Percentiles rank a stretch among this genome's conserved stretches.
Conservation (phyloP, 2,888 invertebrate genomes). For the Athalia circularis region DNA sequence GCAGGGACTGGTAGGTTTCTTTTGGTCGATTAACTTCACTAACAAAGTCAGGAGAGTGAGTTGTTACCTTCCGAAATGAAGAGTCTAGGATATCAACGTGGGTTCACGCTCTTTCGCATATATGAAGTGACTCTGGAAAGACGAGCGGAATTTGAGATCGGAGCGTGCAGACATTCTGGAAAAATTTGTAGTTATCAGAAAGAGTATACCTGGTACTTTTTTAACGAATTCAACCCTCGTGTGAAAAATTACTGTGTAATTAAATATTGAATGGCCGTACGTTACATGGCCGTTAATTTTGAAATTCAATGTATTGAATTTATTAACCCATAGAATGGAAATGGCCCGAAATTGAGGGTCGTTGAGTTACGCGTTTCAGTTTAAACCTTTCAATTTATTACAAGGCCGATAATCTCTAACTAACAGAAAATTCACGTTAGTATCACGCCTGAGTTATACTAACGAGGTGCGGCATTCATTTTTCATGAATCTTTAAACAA, state of each 20-base stretch:
- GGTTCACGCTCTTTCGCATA: background rate
- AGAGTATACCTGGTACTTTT: background rate
- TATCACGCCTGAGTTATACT: slow-evolving; percentile 33
- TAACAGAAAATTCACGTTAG: slow-evolving; percentile 17
- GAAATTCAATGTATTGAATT: slow-evolving; percentile 30
- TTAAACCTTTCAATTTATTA: slow-evolving; percentile 37
- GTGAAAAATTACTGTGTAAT: slow-evolving; percentile 33
- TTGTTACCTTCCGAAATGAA: background rate
- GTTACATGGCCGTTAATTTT: slow-evolving; percentile 36
- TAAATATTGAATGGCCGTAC: slow-evolving; percentile 38
- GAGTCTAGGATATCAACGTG: background rate
- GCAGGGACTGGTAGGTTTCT: slow-evolving; percentile 14
- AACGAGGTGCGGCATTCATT: slow-evolving; percentile 36
- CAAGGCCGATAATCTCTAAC: slow-evolving; percentile 21
- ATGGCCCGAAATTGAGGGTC: slow-evolving; percentile 34
- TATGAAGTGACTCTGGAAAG: no score
- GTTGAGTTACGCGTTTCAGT: slow-evolving; percentile 40
- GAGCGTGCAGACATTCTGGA: background rate
- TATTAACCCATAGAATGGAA: slow-evolving; percentile 37
- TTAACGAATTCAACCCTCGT: slow-evolving; percentile 34
- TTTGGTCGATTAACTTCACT: slow-evolving; percentile 24
- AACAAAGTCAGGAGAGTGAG: slow-evolving; percentile 8
- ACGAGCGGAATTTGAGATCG: no score
- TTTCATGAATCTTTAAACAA: slow-evolving; percentile 22
- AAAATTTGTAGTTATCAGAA: background rate